Conservation (phyloP, 2,113 vertebrate species). For the Donacobius atricapilla region DNA sequence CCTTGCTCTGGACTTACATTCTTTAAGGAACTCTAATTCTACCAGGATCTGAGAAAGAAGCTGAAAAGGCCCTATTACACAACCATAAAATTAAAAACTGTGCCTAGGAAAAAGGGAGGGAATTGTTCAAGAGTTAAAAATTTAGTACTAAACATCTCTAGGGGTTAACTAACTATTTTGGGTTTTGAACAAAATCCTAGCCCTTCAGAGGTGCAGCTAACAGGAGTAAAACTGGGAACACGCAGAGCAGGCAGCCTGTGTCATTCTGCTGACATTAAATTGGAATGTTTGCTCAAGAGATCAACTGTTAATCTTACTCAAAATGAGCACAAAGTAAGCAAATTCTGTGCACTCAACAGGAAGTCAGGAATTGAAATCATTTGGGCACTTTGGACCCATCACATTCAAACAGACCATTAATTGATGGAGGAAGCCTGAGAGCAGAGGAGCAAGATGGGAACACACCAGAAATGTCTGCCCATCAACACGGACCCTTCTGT, state of each 20-base stretch:
- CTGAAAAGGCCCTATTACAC: not conserved
- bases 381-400: not conserved
- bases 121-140: not conserved
- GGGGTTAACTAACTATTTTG: not conserved
- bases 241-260: not conserved
- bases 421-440: not conserved
- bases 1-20: not conserved
- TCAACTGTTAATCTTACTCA: not conserved
- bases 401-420: not conserved
- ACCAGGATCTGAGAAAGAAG: not conserved
- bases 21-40: not conserved
- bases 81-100: not conserved
- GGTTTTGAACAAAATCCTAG: not conserved
- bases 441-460: not conserved
- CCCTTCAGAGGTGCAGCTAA: not conserved
- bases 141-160: not conserved
- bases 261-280: not conserved
- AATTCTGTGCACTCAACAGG: not conserved
- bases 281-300: constrained; percentile 1
- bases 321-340: constrained; percentile 18
- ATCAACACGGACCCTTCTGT: not conserved
- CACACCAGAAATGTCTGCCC: not conserved
- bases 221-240: not conserved
- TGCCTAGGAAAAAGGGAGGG: not conserved
- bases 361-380: not conserved